A percentile compares a stretch with the other conserved stretches of the same genome.
These are phyloP conservation scores for Laothoe populi DNA, from an alignment of 2,888 invertebrate species.

Conservation along the genomic window DNA sequence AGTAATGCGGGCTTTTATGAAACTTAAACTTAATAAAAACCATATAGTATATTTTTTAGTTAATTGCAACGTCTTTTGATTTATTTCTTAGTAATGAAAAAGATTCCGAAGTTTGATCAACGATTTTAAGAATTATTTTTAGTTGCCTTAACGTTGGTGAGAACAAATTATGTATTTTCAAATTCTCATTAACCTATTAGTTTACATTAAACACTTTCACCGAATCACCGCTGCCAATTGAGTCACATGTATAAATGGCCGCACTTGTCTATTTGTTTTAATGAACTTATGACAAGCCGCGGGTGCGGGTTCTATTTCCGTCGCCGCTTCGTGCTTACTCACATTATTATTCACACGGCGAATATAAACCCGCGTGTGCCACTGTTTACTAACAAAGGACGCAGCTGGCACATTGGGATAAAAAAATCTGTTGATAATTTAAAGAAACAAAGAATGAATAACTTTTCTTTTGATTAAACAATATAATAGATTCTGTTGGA, in stretches of 20 bases:
- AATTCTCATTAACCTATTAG: background rate
- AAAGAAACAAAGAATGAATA: no score
- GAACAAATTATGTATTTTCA: no score
- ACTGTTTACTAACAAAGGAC: constrained; percentile 28
- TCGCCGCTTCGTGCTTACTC: constrained; percentile 9
- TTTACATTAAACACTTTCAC: background rate
- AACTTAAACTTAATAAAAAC: no score
- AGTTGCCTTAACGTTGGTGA: no score
- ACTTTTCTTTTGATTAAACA: no score
- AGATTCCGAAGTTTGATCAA: no score
- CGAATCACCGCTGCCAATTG: constrained; percentile 2
- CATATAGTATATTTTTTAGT: no score
- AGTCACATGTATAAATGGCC: constrained; percentile 11
- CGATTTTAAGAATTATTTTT: no score
- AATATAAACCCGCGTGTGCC: constrained; percentile 25
- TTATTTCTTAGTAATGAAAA: no score
- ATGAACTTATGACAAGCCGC: constrained; percentile 10
- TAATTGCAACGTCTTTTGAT: no score
- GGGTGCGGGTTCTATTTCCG: constrained; percentile 11
- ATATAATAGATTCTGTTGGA: background rate
- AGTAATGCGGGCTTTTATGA: no score
- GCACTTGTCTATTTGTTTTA: constrained; percentile 17
- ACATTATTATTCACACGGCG: constrained; percentile 24
- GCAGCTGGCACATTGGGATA: background rate
- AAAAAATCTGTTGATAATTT: no score